Conservation (phyloP, 2,888 invertebrate species). For the Masnerella sp. region DNA sequence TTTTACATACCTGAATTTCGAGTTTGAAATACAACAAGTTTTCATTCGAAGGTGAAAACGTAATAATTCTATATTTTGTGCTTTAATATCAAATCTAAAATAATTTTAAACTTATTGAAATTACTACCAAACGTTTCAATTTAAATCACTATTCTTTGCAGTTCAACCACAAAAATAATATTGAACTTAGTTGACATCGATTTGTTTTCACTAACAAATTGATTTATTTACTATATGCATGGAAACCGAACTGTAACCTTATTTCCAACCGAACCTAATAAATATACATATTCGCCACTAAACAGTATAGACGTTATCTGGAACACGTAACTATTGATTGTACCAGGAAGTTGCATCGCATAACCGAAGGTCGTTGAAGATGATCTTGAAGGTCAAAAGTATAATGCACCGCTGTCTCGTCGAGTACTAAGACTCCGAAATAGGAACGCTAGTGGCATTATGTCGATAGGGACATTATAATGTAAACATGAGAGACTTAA, state of each 20-base stretch:
- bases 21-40: no score
- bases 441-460: neutral
- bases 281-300: neutral
- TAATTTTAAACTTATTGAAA: no score
- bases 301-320: neutral
- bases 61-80: no score
- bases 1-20: no score
- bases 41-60: no score
- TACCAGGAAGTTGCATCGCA: slow-evolving; percentile 10
- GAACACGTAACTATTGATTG: slow-evolving; percentile 8
- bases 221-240: no score
- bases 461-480: slow-evolving; percentile 6
- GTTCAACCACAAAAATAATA: no score
- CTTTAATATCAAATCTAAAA: no score
- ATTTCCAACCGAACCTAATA: neutral
- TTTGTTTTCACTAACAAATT: no score
- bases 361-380: slow-evolving; percentile 7
- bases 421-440: neutral
- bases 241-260: neutral
- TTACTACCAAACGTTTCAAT: no score
- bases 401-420: neutral
- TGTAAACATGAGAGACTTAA: slow-evolving; percentile 6
- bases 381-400: slow-evolving; percentile 19
- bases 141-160: no score
- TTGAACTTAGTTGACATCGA: no score